Evolutionary conservation across 1,140 invertebrate genomes (phyloP).

Genomic region (Drosophila kepulauana): DNA sequence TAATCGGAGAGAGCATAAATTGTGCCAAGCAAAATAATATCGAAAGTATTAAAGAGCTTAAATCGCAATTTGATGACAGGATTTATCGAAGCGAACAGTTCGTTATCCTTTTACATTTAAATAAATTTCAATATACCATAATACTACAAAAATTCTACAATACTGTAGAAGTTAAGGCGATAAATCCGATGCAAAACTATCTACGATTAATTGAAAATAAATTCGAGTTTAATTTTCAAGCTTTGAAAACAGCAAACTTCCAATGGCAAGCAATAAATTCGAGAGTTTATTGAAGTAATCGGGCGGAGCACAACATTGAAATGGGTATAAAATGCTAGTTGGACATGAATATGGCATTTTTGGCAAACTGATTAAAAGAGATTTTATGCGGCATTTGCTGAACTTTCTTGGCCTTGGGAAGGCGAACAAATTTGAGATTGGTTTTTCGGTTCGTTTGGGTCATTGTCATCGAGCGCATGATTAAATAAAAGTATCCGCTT

Average conservation of each 20-base stretch:
- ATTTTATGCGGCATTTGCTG: conserved; percentile 10
- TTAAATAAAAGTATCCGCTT: conserved; percentile 58
- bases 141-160: too few species aligned
- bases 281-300: conserved; percentile 13
- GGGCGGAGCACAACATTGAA: not conserved
- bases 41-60: conserved; percentile 32
- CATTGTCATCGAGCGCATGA: conserved; percentile 37
- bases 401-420: conserved; percentile 26
- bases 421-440: conserved; percentile 4
- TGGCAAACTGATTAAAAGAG: conserved; percentile 24
- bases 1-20: conserved; percentile 15
- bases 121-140: too few species aligned
- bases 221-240: too few species aligned
- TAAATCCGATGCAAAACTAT: too few species aligned
- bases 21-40: conserved; percentile 17
- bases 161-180: too few species aligned
- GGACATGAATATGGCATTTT: conserved; percentile 20
- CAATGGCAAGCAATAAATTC: conserved; percentile 5
- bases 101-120: too few species aligned
- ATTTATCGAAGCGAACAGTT: too few species aligned
- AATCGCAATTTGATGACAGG: not conserved
- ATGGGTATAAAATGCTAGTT: conserved; percentile 16
- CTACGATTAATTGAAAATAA: too few species aligned
- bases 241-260: not conserved
- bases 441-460: conserved; percentile 21